These are phyloP conservation scores for Pristionchus maxplancki DNA, from an alignment of 2,888 invertebrate genomes.

Conservation along the genomic window DNA sequence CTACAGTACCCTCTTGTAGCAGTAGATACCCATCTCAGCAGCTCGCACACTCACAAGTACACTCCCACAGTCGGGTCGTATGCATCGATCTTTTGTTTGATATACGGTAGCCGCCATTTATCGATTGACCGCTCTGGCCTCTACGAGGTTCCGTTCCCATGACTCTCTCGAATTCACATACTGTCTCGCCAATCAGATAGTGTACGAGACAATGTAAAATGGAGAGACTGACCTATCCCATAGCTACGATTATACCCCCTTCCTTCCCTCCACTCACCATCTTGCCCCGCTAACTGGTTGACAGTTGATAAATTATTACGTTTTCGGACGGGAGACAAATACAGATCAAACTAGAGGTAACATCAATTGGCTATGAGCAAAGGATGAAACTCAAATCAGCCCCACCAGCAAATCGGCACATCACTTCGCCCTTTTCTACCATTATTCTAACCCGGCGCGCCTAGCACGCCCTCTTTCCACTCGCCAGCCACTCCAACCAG, in stretches of 20 bases:
- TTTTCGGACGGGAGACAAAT: too few relatives aligned
- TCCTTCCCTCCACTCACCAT: not conserved
- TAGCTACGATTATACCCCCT: not conserved
- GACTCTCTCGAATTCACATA: not conserved
- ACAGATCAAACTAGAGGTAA: too few relatives aligned
- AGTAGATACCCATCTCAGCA: not conserved
- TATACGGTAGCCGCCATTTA: slow-evolving; percentile 23
- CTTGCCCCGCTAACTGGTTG: slow-evolving; percentile 6
- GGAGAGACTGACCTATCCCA: not conserved
- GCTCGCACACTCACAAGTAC: not conserved
- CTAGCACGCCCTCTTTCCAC: too few relatives aligned
- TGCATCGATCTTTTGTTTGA: not conserved
- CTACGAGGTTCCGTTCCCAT: slow-evolving; percentile 6
- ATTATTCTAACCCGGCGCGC: too few relatives aligned
- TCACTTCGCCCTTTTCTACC: too few relatives aligned
- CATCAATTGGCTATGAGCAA: too few relatives aligned
- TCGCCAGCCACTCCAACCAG: slow-evolving; percentile 56
- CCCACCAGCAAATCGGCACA: too few relatives aligned
- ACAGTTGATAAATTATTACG: slow-evolving; percentile 25
- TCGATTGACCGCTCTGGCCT: not conserved
- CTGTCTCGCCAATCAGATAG: not conserved
- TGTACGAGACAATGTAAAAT: not conserved
- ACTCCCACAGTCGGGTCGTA: slow-evolving; percentile 13
- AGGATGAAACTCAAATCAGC: too few relatives aligned
- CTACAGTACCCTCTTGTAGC: not conserved